Evolutionary conservation across 1,140 invertebrate genomes (phyloP), one percentile per base, ranked within the genome.

Genomic region (Babylonia areolata): DNA sequence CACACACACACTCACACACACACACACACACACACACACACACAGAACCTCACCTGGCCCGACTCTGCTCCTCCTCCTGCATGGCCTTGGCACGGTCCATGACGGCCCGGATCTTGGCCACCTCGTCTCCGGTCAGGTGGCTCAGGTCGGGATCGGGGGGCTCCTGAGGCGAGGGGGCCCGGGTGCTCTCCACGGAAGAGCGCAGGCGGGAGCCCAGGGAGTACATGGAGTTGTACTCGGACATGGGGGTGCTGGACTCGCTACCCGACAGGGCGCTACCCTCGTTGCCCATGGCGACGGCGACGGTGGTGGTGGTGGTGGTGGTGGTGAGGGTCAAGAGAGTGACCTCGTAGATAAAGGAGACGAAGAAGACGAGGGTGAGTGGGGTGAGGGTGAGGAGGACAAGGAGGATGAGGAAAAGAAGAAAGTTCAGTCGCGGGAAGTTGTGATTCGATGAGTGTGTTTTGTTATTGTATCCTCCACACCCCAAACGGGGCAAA

Each of bases 61-160:
- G 73, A n/a, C 84, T 84, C 40, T 93, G 88, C 78, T 94, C 93
- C 79, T 93, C 93, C 73, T 95, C 93, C 89, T 95, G 91, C 85
- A 93, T 90, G 84, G 95, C 94, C 90, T 95, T 95, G 42, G 96
- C 96, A 90, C 96, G 95, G 77, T 95, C 95, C 95, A 96, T 96
- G n/a, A 96, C 96, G 87, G 95, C 95, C 78, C 95, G 95, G 73
- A 96, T 96, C 90, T 96, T 94, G 64, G 94, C 94, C 81, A 95
- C 93, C 90, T 96, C 96, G 87, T 96, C 96, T 58, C 95, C 95
- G 80, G 95, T 96, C 87, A 96, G 91, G 89, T 96, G 95, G 88
- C 95, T 96, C 83, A 96, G 91, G 88, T 96, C 96, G n/a, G 96
- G 94, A 82, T 95, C 95, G 6, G 95, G 95, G 11, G 95, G 90